Evolutionary conservation across 2,113 vertebrate genomes (phyloP).

Genomic region (Cnemophilus loriae): DNA sequence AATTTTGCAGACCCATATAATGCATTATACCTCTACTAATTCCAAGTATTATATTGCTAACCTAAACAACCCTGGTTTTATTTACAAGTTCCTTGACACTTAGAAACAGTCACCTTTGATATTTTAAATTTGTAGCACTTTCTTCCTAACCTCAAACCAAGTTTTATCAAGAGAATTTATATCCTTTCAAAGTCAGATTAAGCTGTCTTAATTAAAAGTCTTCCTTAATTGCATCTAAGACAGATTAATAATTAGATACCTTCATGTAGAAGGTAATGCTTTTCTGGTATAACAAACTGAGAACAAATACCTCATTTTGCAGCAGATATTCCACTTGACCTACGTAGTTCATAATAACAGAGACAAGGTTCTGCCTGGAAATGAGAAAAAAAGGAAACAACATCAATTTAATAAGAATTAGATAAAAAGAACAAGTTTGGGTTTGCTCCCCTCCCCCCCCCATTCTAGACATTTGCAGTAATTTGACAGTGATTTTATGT

Average conservation of each 20-base stretch:
- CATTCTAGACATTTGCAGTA: not conserved
- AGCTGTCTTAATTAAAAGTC: not conserved
- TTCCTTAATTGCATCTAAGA: not conserved
- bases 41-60: not conserved
- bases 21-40: not conserved
- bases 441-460: no score
- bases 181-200: not conserved
- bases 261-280: not conserved
- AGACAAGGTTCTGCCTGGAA: slow-evolving; percentile 15
- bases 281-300: not conserved
- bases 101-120: not conserved
- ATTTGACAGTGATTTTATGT: not conserved
- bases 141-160: not conserved
- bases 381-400: not conserved
- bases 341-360: not conserved
- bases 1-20: not conserved
- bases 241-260: not conserved
- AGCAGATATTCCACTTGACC: slow-evolving; percentile 22
- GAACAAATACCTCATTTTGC: slow-evolving; percentile 57
- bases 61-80: not conserved
- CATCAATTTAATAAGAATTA: not conserved
- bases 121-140: not conserved
- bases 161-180: not conserved
- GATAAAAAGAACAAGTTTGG: not conserved
- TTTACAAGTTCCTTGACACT: not conserved